These are phyloP conservation scores for Temnothorax longispinosus DNA, from an alignment of 1,140 invertebrate species.

Conservation along the genomic window DNA sequence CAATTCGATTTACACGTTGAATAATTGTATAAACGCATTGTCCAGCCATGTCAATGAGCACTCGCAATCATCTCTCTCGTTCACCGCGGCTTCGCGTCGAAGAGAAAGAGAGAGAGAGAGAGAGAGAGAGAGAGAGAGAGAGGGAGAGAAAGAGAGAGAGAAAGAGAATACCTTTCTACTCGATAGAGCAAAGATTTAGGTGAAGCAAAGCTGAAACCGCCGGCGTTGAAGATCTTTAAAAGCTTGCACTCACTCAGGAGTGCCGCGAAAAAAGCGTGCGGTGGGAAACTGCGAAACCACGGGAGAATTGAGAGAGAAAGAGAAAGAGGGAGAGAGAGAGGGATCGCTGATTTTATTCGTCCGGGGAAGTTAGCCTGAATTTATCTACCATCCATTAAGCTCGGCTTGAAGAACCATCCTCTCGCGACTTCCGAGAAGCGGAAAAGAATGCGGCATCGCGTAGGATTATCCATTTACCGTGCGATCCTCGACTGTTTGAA, in stretches of 20 bases:
- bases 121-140: not conserved
- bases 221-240: slow-evolving; percentile 73
- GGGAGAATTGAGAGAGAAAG: slow-evolving; percentile 19
- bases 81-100: not conserved
- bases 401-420: slow-evolving; percentile 13
- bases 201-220: slow-evolving; percentile 68
- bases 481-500: not conserved
- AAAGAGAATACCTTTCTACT: slow-evolving; percentile 61
- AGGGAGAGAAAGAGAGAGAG: not conserved
- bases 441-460: slow-evolving; percentile 10
- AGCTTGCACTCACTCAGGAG: slow-evolving; percentile 66
- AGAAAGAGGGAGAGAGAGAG: slow-evolving; percentile 33
- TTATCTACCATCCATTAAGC: slow-evolving; percentile 55
- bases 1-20: slow-evolving; percentile 14
- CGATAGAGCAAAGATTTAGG: slow-evolving; percentile 75
- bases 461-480: slow-evolving; percentile 27
- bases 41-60: slow-evolving; percentile 17
- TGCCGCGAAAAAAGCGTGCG: slow-evolving; percentile 32
- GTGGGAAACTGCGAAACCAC: not conserved
- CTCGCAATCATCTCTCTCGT: not conserved
- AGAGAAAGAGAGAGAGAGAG: not conserved
- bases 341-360: slow-evolving; percentile 43
- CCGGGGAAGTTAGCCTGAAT: slow-evolving; percentile 35
- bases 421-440: slow-evolving; percentile 12
- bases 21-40: slow-evolving; percentile 34